Conservation (phyloP, 53 echinoderm and acorn worm genomes). For the Arbacia lixula region DNA sequence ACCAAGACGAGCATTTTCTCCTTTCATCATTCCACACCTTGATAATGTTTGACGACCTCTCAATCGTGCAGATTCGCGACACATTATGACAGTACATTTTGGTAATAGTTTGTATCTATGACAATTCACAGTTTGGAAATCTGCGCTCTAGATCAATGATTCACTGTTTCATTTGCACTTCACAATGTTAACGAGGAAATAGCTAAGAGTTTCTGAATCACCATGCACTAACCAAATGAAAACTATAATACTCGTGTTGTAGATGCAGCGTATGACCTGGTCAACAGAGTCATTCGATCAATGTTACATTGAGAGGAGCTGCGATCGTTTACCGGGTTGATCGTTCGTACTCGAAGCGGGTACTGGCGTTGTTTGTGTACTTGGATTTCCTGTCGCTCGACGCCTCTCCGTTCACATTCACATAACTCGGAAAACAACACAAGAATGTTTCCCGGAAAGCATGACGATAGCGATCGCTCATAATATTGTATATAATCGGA, state of each 20-base stretch:
- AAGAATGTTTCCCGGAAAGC: slow-evolving; percentile 89
- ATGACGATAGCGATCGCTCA: slow-evolving; percentile 92
- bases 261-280: no score
- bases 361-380: slow-evolving; percentile 52
- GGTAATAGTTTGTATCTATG: slow-evolving; percentile 40
- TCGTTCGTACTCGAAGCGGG: slow-evolving; percentile 40
- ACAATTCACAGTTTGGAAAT: slow-evolving; percentile 45
- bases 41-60: slow-evolving; percentile 56
- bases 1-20: no score
- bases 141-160: slow-evolving; percentile 41
- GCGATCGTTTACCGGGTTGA: slow-evolving; percentile 36
- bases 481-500: slow-evolving; percentile 96
- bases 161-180: slow-evolving; percentile 39
- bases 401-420: slow-evolving; percentile 62
- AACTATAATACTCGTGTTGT: no score
- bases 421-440: slow-evolving; percentile 74
- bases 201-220: not conserved
- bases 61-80: slow-evolving; percentile 10
- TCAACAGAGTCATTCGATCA: no score
- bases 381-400: slow-evolving; percentile 55
- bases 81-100: slow-evolving; percentile 54
- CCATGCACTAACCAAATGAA: no score
- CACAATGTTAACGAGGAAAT: slow-evolving; percentile 14
- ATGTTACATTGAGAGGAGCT: no score
- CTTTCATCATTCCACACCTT: no score